These are phyloP conservation scores for Takifugu flavidus DNA, from an alignment of 2,113 vertebrate species.

Conservation along the genomic window DNA sequence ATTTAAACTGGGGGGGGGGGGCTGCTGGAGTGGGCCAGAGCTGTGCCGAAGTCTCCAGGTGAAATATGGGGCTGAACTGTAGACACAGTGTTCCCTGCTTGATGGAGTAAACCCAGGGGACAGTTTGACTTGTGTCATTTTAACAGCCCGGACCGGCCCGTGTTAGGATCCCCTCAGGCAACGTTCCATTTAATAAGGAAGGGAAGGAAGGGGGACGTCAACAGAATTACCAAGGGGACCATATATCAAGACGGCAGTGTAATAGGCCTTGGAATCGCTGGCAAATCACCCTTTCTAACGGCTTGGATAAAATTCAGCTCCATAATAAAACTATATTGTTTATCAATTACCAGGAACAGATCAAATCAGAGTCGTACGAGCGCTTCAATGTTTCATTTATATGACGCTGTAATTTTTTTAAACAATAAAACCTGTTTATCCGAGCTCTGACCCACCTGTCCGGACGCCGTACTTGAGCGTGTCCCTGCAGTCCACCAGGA, in stretches of 20 bases:
- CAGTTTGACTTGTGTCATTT: slow-evolving; percentile 56
- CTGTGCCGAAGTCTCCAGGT: not conserved
- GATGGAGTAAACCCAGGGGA: slow-evolving; percentile 60
- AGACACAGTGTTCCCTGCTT: slow-evolving; percentile 18
- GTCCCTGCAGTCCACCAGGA: slow-evolving; percentile 97
- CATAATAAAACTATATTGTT: too few relatives aligned
- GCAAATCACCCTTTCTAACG: slow-evolving; percentile 4
- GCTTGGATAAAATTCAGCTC: too few relatives aligned
- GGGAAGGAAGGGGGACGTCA: slow-evolving; percentile 38
- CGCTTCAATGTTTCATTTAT: too few relatives aligned
- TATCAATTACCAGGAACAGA: too few relatives aligned
- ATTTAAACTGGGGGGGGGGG: too few relatives aligned
- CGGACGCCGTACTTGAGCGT: slow-evolving; percentile 96
- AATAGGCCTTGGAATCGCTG: slow-evolving; percentile 24
- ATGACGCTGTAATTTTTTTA: too few relatives aligned
- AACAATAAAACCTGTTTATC: not conserved
- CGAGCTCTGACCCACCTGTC: slow-evolving; percentile 79
- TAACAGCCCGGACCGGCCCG: slow-evolving; percentile 62
- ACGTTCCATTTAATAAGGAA: slow-evolving; percentile 66
- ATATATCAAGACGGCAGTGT: slow-evolving; percentile 46
- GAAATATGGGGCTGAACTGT: slow-evolving; percentile 19
- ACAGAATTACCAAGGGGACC: slow-evolving; percentile 45
- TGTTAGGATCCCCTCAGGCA: slow-evolving; percentile 62
- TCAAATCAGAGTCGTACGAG: too few relatives aligned
- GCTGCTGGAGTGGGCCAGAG: too few relatives aligned